These are phyloP conservation scores for Cnemophilus loriae DNA, from an alignment of 2,113 vertebrate genomes.

Conservation along the genomic window DNA sequence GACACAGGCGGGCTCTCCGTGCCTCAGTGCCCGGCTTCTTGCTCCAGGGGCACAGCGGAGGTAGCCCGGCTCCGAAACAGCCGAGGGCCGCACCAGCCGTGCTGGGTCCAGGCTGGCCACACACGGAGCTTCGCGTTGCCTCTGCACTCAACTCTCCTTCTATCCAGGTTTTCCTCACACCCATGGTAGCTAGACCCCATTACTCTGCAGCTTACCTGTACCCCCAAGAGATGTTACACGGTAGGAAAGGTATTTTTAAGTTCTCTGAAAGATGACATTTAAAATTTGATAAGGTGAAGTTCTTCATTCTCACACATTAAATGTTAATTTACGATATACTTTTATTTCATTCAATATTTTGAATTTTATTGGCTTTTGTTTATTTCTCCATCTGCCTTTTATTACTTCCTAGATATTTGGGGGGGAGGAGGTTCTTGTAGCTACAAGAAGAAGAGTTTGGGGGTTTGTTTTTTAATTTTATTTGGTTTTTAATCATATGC, in stretches of 20 bases:
- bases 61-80: rapidly evolving
- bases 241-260: not conserved
- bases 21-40: not conserved
- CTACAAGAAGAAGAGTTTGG: not conserved
- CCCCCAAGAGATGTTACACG: rapidly evolving
- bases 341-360: not conserved
- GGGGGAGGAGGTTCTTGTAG: rapidly evolving
- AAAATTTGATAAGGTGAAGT: not conserved
- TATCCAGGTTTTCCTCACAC: not conserved
- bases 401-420: not conserved
- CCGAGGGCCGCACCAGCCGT: rapidly evolving
- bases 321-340: not conserved
- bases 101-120: not conserved
- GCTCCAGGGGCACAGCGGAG: not conserved
- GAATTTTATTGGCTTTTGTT: not conserved
- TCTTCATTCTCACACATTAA: not conserved
- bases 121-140: rapidly evolving
- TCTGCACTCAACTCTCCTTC: not conserved
- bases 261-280: not conserved
- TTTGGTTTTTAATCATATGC: not conserved
- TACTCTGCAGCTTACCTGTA: not conserved
- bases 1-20: not conserved
- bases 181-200: rapidly evolving
- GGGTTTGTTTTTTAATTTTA: rapidly evolving
- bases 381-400: not conserved